Percentiles rank a stretch among this genome's conserved stretches.
Evolutionary conservation across 2,113 vertebrate genomes (phyloP).

Genomic region (Cyprinus carpio): DNA sequence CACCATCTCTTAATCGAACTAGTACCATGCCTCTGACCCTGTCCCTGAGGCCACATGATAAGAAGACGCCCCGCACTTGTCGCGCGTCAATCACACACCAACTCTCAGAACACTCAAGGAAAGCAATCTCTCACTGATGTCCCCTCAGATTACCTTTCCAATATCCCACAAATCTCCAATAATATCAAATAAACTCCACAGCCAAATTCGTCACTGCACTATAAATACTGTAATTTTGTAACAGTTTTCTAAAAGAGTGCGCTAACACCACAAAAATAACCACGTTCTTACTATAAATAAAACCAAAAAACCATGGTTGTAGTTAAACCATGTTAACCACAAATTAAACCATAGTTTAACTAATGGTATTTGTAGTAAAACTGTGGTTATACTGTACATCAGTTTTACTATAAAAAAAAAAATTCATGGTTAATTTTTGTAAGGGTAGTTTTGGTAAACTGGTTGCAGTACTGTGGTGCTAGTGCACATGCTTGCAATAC

Average conservation of each 20-base stretch:
- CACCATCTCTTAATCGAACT: slow-evolving; percentile 58
- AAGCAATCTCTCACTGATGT: slow-evolving; percentile 56
- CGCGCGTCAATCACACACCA: slow-evolving; percentile 68
- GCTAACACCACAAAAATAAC: neutral
- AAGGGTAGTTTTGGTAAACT: too few species aligned
- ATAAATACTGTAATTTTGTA: slow-evolving; percentile 26
- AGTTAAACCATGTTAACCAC: too few species aligned
- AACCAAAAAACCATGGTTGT: too few species aligned
- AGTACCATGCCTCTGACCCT: slow-evolving; percentile 75
- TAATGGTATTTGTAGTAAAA: too few species aligned
- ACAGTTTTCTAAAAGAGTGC: neutral
- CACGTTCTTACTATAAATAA: too few species aligned
- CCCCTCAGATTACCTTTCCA: slow-evolving; percentile 38
- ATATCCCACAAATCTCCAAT: slow-evolving; percentile 38
- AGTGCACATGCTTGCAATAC: too few species aligned
- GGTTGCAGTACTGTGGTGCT: too few species aligned
- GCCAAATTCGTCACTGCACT: slow-evolving; percentile 27
- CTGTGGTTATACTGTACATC: too few species aligned
- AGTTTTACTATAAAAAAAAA: too few species aligned
- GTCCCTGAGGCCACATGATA: slow-evolving; percentile 68
- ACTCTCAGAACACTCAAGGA: slow-evolving; percentile 55
- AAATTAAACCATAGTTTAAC: too few species aligned
- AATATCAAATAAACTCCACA: slow-evolving; percentile 24
- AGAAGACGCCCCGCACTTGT: slow-evolving; percentile 70
- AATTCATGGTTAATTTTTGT: too few species aligned